These are phyloP conservation scores for Echinometra lucunter DNA, from an alignment of 53 echinoderm and acorn worm genomes.

Conservation along the genomic window DNA sequence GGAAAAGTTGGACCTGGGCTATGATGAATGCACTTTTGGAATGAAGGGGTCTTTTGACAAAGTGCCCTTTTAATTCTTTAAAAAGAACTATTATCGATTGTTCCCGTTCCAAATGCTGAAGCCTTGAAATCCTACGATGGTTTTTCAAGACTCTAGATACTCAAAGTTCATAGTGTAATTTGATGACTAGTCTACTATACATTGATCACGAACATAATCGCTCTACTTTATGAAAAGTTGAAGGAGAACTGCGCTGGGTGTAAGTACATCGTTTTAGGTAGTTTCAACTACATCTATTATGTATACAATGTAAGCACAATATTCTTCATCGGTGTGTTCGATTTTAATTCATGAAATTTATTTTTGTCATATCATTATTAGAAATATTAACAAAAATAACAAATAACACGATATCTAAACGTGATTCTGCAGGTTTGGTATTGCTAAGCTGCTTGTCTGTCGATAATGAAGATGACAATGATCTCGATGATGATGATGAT, in stretches of 20 bases:
- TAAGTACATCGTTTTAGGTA: neutral
- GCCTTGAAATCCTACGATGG: neutral
- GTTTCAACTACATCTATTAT: neutral
- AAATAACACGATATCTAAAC: no score
- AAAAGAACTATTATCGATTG: no score
- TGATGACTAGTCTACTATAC: neutral
- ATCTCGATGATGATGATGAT: neutral
- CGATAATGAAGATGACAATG: neutral
- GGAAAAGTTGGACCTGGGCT: neutral
- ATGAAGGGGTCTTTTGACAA: neutral
- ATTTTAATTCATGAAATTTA: no score
- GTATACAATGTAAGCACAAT: no score
- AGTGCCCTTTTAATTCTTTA: no score
- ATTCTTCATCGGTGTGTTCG: no score
- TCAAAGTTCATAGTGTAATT: neutral
- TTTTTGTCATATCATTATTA: no score
- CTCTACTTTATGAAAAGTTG: no score
- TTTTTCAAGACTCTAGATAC: neutral
- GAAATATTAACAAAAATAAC: no score
- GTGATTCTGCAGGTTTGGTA: no score
- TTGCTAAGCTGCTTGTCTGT: neutral
- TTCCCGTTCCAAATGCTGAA: no score
- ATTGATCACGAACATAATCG: neutral
- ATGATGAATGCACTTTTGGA: neutral
- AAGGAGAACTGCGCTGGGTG: neutral